Evolutionary conservation across 1,140 invertebrate genomes (phyloP), one percentile per base, ranked within the genome.

Genomic region (Akabosia matsudoensis): DNA sequence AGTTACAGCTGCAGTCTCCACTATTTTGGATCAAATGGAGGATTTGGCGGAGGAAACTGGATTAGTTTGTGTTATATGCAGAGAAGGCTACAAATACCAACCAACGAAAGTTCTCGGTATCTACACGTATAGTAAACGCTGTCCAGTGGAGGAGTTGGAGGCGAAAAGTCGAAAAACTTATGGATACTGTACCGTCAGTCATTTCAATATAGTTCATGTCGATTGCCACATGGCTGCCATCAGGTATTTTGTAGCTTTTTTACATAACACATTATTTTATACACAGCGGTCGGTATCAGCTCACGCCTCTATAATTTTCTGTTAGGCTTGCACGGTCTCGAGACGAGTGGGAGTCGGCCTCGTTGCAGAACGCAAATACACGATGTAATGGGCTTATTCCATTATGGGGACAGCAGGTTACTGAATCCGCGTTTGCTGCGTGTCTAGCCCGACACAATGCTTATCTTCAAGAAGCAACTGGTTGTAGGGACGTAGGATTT

Each of bases 191-290:
- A 98, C 97, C 0, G 97, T 99, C 1, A 97, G 95, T 1, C 97
- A 99, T 87, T 98, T 98, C 86, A 99, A 99, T 86, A 91, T 98
- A 14, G 95, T 99, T 1, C 97, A 99, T 86, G 92, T 98, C 14
- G 96, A 99, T 84, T 99, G 97, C 84, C 97, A 99, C 85, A 95
- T 96, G 88, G 94, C 94, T 13, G 97, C 97, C 67, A 96, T 99
- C 37, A 89, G 91, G 88, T 90, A 84, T 75, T 82, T n/a, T n/a
- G n/a, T n/a, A n/a, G n/a, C n/a, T n/a, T n/a, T n/a, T n/a, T n/a
- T n/a, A n/a, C n/a, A 73, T 56, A 14, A 13, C 10, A 13, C 13
- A 13, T 13, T 7, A 64, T 64, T 64, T 24, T 22, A 10, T 10
- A 28, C 26, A 64, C 61, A 64, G 26, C n/a, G n/a, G n/a, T n/a